Base-by-base conservation (phyloP, 2,888 invertebrate genomes). In the Hyposoter dolosus region DNA sequence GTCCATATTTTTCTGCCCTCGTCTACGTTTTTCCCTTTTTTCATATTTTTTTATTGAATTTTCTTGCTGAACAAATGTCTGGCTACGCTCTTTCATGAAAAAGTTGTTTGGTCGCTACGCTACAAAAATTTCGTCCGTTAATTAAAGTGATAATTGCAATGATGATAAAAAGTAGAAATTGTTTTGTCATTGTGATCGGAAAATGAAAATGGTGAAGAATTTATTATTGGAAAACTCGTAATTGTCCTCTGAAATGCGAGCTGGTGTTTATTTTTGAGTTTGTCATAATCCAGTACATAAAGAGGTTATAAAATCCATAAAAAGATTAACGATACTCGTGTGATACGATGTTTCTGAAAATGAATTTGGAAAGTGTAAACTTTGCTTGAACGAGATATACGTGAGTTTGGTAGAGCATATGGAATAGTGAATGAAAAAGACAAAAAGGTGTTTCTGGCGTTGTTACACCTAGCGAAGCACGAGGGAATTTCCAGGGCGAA, bases 401-500 rank as follows among this genome's bases (percentile, higher is more conserved):
- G 10, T 12, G 43, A 43, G 19, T 19, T 40, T 17, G 40, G 12
- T 9, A 23, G 6, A 28, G 17, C 23, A 3, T 3, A 35, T 9
- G 56, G 19, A 23, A 45, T n/a, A 56, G 35, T 3, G 28, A 45
- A 35, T 12, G 63, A 65, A 15, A 28, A 17, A 17, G 75, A 76
- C n/a, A 32, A 53, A 66, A 19, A 28, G 28, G 19, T 43, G 40
- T 40, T 40, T 43, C 65, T 35, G 45, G n/a, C 65, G 9, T 71
- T 19, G 50, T 56, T 74, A 47, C 60, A 63, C 56, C 43, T 43
- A 45, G 68, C 40, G 56, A 68, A 40, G 53, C 78, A 65, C 68
- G 78, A 68, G 78, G 82, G 81, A 77, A 78, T 69, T 86, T 90
- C 90, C 90, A 89, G 81, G 68, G 87, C 56, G 90, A 88, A 88